Base-by-base conservation (phyloP, 2,113 vertebrate species). In the Malurus cyaneus region DNA sequence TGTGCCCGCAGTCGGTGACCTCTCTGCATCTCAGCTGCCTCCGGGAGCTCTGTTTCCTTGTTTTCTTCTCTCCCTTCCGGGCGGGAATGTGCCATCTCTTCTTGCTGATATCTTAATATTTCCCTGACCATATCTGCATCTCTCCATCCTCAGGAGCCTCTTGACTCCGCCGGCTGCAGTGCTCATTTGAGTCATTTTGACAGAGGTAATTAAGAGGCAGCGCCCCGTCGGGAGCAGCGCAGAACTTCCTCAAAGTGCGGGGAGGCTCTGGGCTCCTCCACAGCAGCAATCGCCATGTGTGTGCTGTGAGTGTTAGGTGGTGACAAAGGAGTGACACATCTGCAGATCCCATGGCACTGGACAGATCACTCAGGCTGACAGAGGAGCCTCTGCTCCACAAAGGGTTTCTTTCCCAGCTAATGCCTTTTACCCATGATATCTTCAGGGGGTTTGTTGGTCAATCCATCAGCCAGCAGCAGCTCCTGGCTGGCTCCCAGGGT, bases 401-500 rank as follows among this genome's bases (percentile, higher is more conserved):
- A 61, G 34, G 34, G 62, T 53, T 90, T 78, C 29, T 77, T 86
- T 83, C 54, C 54, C 20, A 34, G 56, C 20, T 69, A 16, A 15
- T n/a, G 18, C 49, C 36, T 53, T 79, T 53, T 57, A 26, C 60
- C 61, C n/a, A 5, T 36, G 26, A 69, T 65, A 34, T 26, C 49
- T 47, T 57, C 62, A 8, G 23, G 56, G 56, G 39, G 31, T 72
- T 88, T 65, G 41, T 77, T 4, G 4, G 46, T 29, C 28, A 31
- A 14, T 59, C 69, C 1, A 1, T 26, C 67, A 87, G 62, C 53
- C 61, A 70, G 29, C 17, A 47, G 59, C 44, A 57, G 57, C n/a
- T 16, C 49, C 19, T 36, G 56, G 34, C 54, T 57, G 3, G 1
- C 32, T 49, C 17, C 36, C 41, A 18, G 32, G 0, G 0, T 54